Evolutionary conservation across 2,113 vertebrate species (phyloP), one percentile per base, ranked within the genome.

Genomic region (Dinomys branickii): DNA sequence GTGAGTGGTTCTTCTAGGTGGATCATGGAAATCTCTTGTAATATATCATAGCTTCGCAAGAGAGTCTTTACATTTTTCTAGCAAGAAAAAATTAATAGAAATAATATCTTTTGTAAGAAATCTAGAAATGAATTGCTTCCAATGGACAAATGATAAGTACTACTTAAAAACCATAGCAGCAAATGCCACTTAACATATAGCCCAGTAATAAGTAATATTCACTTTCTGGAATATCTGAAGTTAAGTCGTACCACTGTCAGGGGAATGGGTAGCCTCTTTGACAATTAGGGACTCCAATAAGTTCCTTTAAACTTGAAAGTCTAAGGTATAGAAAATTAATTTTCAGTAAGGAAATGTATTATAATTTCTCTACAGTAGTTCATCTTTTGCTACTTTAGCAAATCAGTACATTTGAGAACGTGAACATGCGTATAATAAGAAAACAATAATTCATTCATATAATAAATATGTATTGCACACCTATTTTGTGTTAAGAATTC

Each of bases 391-490:
- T 94, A 47, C 7, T 85, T 88, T 35, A 91, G 1, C 24, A 97
- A 91, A 56, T 73, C 54, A 90, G 12, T 83, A 65, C 56, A 56
- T 94, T 88, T 82, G 63, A 94, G 41, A 96, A 95, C 75, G 59
- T 87, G 1, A 87, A 94, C 20, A 69, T 85, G 7, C 8, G 7
- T 44, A 35, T 38, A 78, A 3, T 78, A 78, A 88, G 16, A 88
- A 52, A 93, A 92, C 50, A 33, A 13, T 35, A 58, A 78, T 78
- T 81, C 7, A 77, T 81, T 93, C 85, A 90, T 24, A 38, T 30
- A 80, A 81, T 7, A 93, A 88, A 56, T 88, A 38, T 33, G 10
- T 58, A 52, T 59, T 80, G 14, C 54, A n/a, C 7, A 54, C 30
- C 30, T 52, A 67, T 65, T 59, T 4, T 35, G 2, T 94, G 3